Evolutionary conservation across 2,888 invertebrate species (phyloP).

Genomic region (Baronia brevicornis): DNA sequence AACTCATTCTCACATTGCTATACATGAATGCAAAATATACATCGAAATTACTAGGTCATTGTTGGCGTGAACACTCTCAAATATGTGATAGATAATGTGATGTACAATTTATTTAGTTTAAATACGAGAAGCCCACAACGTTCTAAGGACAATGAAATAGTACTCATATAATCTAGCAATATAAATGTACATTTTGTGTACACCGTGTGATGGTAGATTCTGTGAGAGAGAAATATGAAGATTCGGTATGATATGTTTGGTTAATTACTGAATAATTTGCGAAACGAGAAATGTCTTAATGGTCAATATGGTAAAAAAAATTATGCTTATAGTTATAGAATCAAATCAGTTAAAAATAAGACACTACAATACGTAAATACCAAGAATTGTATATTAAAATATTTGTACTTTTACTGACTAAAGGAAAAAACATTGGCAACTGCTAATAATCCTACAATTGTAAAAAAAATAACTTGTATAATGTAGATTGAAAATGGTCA

Average conservation of each 20-base stretch:
- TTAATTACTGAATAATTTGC: conserved; percentile 69
- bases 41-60: conserved; percentile 13
- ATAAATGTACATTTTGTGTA: conserved; percentile 12
- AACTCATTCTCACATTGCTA: conserved; percentile 25
- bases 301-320: conserved; percentile 66
- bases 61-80: conserved; percentile 1
- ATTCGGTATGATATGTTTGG: conserved; percentile 72
- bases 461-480: conserved; percentile 74
- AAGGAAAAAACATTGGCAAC: conserved; percentile 79
- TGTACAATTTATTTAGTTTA: background rate
- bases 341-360: conserved; percentile 70
- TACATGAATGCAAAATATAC: conserved; percentile 23
- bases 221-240: conserved; percentile 44
- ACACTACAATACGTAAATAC: conserved; percentile 76
- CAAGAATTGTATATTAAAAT: conserved; percentile 80
- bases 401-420: conserved; percentile 91
- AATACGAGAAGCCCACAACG: too few relatives aligned
- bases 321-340: conserved; percentile 74
- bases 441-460: conserved; percentile 74
- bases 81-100: background rate
- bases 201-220: conserved; percentile 19
- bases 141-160: too few relatives aligned
- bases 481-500: conserved; percentile 74
- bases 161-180: conserved; percentile 8
- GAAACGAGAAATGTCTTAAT: conserved; percentile 58